These are phyloP conservation scores for Arothron firmamentum DNA, from an alignment of 2,113 vertebrate species.

Conservation along the genomic window DNA sequence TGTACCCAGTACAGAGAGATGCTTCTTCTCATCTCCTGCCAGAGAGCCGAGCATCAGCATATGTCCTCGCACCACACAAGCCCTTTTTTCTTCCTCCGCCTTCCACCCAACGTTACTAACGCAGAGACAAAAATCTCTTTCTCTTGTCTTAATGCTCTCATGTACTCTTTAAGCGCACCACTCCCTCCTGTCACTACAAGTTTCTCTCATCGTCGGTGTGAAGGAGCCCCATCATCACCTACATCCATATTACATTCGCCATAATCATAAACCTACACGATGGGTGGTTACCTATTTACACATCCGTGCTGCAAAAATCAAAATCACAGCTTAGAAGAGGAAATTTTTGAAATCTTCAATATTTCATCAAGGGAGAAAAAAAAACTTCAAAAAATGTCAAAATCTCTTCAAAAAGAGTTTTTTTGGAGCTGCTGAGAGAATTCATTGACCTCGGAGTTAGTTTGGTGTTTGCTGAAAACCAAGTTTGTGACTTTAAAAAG, in stretches of 20 bases:
- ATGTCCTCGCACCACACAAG: slow-evolving; percentile 56
- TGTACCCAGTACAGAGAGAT: slow-evolving; percentile 39
- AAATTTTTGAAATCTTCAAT: too few species aligned
- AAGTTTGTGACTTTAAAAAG: too few species aligned
- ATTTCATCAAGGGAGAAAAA: too few species aligned
- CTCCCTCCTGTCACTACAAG: slow-evolving; percentile 55
- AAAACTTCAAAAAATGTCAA: too few species aligned
- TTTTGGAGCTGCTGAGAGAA: too few species aligned
- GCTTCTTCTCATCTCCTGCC: slow-evolving; percentile 63
- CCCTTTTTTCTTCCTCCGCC: slow-evolving; percentile 47
- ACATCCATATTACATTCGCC: slow-evolving; percentile 51
- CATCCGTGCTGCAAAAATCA: neutral
- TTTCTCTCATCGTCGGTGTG: slow-evolving; percentile 65
- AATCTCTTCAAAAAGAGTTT: too few species aligned
- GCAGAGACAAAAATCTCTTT: slow-evolving; percentile 40
- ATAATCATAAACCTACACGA: slow-evolving; percentile 12
- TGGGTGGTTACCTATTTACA: neutral
- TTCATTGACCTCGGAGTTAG: too few species aligned
- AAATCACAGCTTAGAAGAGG: too few species aligned
- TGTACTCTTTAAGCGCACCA: slow-evolving; percentile 35
- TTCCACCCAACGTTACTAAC: slow-evolving; percentile 11
- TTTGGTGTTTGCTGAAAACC: too few species aligned
- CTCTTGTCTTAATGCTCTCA: slow-evolving; percentile 12
- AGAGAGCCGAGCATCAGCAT: slow-evolving; percentile 61
- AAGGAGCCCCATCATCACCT: slow-evolving; percentile 58